Base-by-base conservation (phyloP, 2,888 invertebrate genomes). In the Acronicta leporina region DNA sequence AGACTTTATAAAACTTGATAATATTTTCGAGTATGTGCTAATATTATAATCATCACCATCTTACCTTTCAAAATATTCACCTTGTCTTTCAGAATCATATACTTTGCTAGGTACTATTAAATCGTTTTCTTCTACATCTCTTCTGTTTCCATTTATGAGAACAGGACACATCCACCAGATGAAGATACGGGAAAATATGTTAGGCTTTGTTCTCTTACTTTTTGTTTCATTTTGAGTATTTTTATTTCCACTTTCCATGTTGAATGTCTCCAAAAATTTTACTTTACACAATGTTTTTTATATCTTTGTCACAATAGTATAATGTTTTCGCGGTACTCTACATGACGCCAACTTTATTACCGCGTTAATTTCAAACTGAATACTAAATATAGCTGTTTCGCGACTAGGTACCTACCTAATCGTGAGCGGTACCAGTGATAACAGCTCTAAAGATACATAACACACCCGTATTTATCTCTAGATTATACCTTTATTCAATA, bases 111-210 rank as follows among this genome's bases (percentile, higher is more conserved):
- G 95, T 45, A 85, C 65, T 30, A 96, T 96, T 25, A 97, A 91
- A 87, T 97, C 97, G 9, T 94, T 90, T 52, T 96, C 94, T 75
- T 95, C 95, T 11, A 97, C 89, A 63, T 96, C 95, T 69, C 95
- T 91, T 78, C 84, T 92, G 59, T 94, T 94, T 6, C 96, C 96
- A 73, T 94, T 95, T 56, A 92, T 86, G 9, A 95, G 77, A 52
- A 94, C 90, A 9, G 95, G 95, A 65, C 91, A 91, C 61, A 94
- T 83, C 95, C 95, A 95, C 83, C 94, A 94, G 40, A 94, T 75
- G 64, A 94, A 94, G 16, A 94, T 51, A 63, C 81, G 83, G 1
- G 94, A 92, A 1, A 94, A 62, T 45, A 90, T 60, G 64, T 92
- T 92, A 0, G 92, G 90, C n/a, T 88, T 89, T 54, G 67, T 84